Evolutionary conservation across 2,888 invertebrate species (phyloP).

Genomic region (Frankliniella intonsa): DNA sequence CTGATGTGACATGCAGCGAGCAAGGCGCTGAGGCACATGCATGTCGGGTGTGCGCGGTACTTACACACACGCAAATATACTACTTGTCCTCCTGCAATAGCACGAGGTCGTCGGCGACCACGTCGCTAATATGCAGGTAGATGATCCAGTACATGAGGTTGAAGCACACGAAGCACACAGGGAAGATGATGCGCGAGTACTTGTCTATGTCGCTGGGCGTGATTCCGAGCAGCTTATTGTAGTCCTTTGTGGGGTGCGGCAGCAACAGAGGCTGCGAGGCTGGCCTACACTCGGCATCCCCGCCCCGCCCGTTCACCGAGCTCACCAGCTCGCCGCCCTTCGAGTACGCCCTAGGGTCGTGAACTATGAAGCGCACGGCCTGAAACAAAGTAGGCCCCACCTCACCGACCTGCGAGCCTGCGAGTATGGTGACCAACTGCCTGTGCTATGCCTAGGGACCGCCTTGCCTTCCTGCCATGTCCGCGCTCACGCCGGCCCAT

Average conservation of each 20-base stretch:
- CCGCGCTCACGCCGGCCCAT: too few species aligned
- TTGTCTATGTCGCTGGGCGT: slow-evolving; percentile 98
- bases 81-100: slow-evolving; percentile 68
- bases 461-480: too few species aligned
- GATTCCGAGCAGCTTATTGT: slow-evolving; percentile 85
- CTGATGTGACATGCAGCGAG: slow-evolving; percentile 9
- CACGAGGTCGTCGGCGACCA: slow-evolving; percentile 89
- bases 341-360: slow-evolving; percentile 89
- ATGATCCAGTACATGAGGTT: slow-evolving; percentile 98
- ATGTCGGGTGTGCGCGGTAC: background rate
- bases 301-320: slow-evolving; percentile 77
- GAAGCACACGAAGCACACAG: slow-evolving; percentile 97
- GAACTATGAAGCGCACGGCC: slow-evolving; percentile 94
- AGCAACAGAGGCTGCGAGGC: slow-evolving; percentile 60
- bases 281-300: slow-evolving; percentile 58
- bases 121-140: slow-evolving; percentile 92
- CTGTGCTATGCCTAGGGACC: background rate
- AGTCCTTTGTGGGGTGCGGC: slow-evolving; percentile 84
- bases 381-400: slow-evolving; percentile 51
- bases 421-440: slow-evolving; percentile 22
- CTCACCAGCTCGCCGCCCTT: slow-evolving; percentile 89
- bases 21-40: background rate
- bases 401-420: slow-evolving; percentile 28
- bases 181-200: slow-evolving; percentile 96
- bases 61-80: slow-evolving; percentile 33